Evolutionary conservation across 2,888 invertebrate genomes (phyloP).

Genomic region (Clitarchus hookeri): DNA sequence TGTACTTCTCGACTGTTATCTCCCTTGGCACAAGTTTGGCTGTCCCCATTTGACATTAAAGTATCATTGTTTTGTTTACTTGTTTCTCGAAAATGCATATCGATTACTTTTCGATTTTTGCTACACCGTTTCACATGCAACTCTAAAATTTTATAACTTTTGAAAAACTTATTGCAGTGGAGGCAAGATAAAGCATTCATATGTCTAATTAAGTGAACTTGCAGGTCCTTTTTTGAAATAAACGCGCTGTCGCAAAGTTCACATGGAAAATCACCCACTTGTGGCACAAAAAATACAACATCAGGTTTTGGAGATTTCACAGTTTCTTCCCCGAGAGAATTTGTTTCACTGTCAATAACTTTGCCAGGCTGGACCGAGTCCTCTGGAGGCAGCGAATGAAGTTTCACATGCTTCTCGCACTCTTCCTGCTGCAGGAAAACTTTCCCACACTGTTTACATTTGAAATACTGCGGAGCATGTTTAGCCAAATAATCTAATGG

Average conservation of each 20-base stretch:
- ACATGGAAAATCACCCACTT: conserved; percentile 52
- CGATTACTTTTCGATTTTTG: background rate
- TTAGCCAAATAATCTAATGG: background rate
- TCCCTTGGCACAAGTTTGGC: background rate
- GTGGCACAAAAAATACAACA: conserved; percentile 48
- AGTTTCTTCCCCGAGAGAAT: background rate
- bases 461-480: conserved; percentile 10
- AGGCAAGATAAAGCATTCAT: background rate
- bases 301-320: background rate
- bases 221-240: background rate
- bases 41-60: background rate
- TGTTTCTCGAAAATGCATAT: background rate
- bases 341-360: background rate
- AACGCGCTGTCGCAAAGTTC: conserved; percentile 55
- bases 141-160: background rate
- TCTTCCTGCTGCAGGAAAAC: background rate
- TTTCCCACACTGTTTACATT: conserved; percentile 17
- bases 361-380: background rate
- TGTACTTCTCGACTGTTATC: background rate
- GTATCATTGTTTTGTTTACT: background rate
- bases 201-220: conserved; percentile 36
- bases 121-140: background rate
- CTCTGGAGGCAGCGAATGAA: background rate
- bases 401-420: background rate
- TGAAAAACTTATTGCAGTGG: background rate